These are phyloP conservation scores for Phthorimaea operculella DNA, from an alignment of 1,140 invertebrate genomes.

Conservation along the genomic window DNA sequence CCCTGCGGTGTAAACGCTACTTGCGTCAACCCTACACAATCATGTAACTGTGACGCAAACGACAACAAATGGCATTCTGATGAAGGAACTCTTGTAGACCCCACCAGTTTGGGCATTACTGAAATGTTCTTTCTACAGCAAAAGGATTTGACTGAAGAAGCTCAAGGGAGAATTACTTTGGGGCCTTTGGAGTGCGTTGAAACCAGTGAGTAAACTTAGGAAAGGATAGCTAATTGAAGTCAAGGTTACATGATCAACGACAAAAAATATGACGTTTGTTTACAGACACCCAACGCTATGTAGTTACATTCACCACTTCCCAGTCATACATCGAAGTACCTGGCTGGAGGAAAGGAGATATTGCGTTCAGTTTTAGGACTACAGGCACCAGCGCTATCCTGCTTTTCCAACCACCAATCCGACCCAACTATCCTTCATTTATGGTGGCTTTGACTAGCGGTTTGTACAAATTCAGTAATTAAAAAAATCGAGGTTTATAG, in stretches of 20 bases:
- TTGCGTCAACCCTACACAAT: constrained; percentile 81
- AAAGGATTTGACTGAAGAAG: constrained; percentile 81
- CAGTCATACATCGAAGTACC: constrained; percentile 92
- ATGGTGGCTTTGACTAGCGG: constrained; percentile 88
- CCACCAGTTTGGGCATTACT: constrained; percentile 86
- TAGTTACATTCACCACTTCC: constrained; percentile 92
- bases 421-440: constrained; percentile 89
- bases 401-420: constrained; percentile 88
- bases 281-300: constrained; percentile 89
- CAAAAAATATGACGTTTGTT: neutral
- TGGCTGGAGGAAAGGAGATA: constrained; percentile 90
- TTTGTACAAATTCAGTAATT: constrained; percentile 51
- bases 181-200: constrained; percentile 93
- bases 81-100: constrained; percentile 84
- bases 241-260: neutral
- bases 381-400: constrained; percentile 90
- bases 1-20: constrained; percentile 78
- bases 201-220: constrained; percentile 78
- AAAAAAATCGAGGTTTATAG: too few species aligned
- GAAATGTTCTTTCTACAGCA: constrained; percentile 92
- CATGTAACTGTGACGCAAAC: constrained; percentile 88
- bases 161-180: constrained; percentile 86
- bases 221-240: neutral
- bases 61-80: constrained; percentile 89
- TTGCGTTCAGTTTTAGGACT: constrained; percentile 92